Conservation (phyloP, 2,797 vertebrate species). For the Vultur gryphus region DNA sequence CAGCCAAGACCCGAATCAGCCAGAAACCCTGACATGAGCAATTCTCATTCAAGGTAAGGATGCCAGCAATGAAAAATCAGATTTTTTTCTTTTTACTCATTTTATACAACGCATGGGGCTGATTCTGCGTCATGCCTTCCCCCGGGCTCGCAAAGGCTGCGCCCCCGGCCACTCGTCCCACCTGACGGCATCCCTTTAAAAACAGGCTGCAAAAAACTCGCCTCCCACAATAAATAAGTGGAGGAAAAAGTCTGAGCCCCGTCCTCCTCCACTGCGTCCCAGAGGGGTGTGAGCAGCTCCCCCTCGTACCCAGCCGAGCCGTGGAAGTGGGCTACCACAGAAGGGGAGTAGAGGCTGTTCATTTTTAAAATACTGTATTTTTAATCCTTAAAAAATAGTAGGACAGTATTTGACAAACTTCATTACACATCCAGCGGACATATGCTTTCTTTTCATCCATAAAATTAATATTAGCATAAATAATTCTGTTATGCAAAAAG, state of each 20-base stretch:
- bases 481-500: slow-evolving; percentile 61
- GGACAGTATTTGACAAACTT: slow-evolving; percentile 1
- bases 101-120: fast-evolving
- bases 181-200: background rate
- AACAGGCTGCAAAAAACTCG: background rate
- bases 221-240: fast-evolving
- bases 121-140: background rate
- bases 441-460: slow-evolving; percentile 22
- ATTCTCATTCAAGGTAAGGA: background rate
- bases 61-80: background rate
- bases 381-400: slow-evolving; percentile 52
- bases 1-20: fast-evolving
- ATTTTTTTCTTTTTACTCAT: fast-evolving
- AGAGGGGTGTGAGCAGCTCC: background rate
- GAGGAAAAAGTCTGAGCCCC: fast-evolving
- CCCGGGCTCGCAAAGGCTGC: fast-evolving
- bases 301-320: fast-evolving
- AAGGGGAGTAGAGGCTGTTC: background rate
- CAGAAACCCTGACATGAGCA: background rate
- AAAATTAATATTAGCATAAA: slow-evolving; percentile 70
- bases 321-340: background rate
- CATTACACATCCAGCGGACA: background rate
- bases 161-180: fast-evolving
- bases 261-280: fast-evolving
- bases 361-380: slow-evolving; percentile 18